Evolutionary conservation across 2,888 invertebrate species (phyloP).

Genomic region (Stenotaenia linearis): DNA sequence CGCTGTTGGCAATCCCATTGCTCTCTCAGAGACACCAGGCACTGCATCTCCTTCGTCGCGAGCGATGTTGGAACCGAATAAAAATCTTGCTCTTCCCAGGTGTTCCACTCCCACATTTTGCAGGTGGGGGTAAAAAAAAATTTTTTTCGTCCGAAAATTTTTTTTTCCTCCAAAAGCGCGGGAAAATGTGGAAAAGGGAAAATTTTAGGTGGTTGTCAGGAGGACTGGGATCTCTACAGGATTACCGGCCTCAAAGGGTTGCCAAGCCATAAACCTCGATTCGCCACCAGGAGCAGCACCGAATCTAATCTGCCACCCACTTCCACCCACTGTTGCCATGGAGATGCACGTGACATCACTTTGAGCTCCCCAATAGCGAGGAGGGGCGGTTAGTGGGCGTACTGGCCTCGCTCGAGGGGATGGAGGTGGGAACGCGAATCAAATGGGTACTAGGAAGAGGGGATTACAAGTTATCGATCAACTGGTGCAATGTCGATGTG

Average conservation of each 20-base stretch:
- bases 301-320: not conserved
- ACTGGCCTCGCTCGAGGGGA: not conserved
- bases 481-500: no score
- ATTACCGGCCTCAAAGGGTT: conserved; percentile 4
- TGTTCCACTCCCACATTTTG: not conserved
- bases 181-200: not conserved
- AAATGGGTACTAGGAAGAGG: not conserved
- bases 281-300: not conserved
- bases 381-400: not conserved
- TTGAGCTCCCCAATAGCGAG: not conserved
- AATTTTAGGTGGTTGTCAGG: not conserved
- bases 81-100: not conserved
- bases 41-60: not conserved
- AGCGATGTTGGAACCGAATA: no score
- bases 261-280: not conserved
- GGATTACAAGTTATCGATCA: not conserved
- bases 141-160: no score
- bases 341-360: not conserved
- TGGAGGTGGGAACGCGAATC: not conserved
- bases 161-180: no score
- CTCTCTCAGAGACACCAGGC: not conserved
- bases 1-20: conserved; percentile 4
- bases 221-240: not conserved
- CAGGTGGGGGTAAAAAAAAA: not conserved
- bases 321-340: not conserved